Evolutionary conservation across 1,140 invertebrate species (phyloP).

Genomic region (Drosophila bocki): DNA sequence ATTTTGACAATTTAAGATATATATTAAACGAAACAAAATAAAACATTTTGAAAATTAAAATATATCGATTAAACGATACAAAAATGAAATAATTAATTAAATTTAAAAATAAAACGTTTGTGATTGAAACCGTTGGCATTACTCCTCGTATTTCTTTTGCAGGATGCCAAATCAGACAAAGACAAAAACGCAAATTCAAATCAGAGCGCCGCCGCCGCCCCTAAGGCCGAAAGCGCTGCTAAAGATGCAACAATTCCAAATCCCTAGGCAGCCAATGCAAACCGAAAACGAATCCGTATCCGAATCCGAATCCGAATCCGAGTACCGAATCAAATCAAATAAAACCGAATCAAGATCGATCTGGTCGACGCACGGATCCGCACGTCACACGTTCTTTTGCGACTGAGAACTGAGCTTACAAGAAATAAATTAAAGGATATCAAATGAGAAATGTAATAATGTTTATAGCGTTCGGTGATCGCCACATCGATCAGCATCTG

Average conservation of each 20-base stretch:
- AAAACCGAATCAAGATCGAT: conserved; percentile 31
- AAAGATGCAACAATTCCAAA: conserved; percentile 69
- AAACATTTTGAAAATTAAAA: neutral
- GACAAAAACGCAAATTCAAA: conserved; percentile 75
- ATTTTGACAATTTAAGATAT: neutral
- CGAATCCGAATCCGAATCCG: conserved; percentile 22
- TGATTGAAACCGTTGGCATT: conserved; percentile 51
- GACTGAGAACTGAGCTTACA: conserved; percentile 68
- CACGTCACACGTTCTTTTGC: conserved; percentile 46
- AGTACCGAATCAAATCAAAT: conserved; percentile 27
- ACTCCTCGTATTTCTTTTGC: conserved; percentile 72
- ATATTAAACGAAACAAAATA: neutral
- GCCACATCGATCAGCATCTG: conserved; percentile 11
- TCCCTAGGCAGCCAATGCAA: conserved; percentile 53
- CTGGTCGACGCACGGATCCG: conserved; percentile 26
- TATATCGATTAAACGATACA: neutral
- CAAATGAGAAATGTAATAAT: neutral
- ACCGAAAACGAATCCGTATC: conserved; percentile 29
- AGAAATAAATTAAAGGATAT: neutral
- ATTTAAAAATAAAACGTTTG: neutral
- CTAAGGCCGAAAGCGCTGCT: conserved; percentile 61
- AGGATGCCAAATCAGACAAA: conserved; percentile 82
- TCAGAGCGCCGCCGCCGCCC: conserved; percentile 64
- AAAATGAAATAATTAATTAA: neutral
- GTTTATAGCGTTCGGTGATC: conserved; percentile 11